Evolutionary conservation across 64 coral and sea anemone species (phyloP), one percentile per base, ranked within the genome.

Genomic region (Dendronephthya gigantea): DNA sequence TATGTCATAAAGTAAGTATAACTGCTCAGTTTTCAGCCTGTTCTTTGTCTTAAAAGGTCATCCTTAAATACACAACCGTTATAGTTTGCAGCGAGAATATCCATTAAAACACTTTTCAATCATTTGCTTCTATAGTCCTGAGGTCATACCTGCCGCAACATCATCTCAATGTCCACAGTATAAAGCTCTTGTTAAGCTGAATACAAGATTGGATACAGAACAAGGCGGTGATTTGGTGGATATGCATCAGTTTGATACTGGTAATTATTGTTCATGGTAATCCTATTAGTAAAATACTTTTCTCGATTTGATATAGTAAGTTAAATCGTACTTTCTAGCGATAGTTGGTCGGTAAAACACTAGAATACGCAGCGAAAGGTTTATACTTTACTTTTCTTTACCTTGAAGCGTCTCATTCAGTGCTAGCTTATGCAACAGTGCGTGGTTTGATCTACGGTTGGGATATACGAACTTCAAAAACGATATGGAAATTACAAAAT

Each of bases 401-500:
- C 7, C 8, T 68, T 22, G 14, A 11, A 96, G 94, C 92, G 35
- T 98, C 94, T 48, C 94, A 93, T 50, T 93, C 92, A 32, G 72
- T 98, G 22, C 52, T 98, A 1, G 90, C 94, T 0, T 98, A 98
- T 66, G 94, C 94, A 35, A 98, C 94, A 33, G 91, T 92, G 82
- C 92, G 93, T 82, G 94, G 94, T 35, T 86, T 91, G 22, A 90
- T 98, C 55, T 93, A 87, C 39, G 94, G 92, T 28, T 93, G 92
- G 94, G 94, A 98, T 65, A 82, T 98, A 23, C 89, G 94, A 14
- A 83, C 92, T 37, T 66, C 87, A 68, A 79, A 37, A 36, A 66
- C 87, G 51, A 87, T 90, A 49, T 98, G 94, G 94, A 98, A 98
- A 85, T 87, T 98, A 90, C 89, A 89, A 34, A 98, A 98, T 45